phyloP scores from a whole-genome alignment of 1,140 invertebrate genomes.

The Lasioglossum baleicum region DNA sequence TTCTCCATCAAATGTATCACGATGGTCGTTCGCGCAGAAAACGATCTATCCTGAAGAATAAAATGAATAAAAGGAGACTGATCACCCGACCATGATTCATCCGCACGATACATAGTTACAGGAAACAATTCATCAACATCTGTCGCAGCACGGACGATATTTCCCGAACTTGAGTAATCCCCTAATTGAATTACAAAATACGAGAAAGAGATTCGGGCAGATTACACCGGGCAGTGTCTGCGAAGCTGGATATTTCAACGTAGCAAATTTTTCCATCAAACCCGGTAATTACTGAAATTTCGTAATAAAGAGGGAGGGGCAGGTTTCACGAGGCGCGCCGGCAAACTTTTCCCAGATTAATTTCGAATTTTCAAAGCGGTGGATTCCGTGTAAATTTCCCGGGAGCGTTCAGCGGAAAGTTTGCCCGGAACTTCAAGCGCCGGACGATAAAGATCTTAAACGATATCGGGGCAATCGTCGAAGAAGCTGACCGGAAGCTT shows the following conservation, averaged over 20 bases:
- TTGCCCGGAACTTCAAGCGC: constrained; percentile 1
- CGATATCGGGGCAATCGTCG: background rate
- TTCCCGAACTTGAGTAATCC: no score
- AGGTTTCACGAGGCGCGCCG: background rate
- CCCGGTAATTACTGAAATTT: background rate
- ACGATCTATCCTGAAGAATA: no score
- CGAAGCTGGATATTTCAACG: background rate
- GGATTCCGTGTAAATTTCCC: constrained; percentile 34
- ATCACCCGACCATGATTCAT: no score
- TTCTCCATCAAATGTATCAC: background rate
- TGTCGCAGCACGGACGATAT: no score
- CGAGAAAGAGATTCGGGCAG: no score
- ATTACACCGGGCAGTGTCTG: no score
- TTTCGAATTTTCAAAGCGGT: constrained; percentile 31
- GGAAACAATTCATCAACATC: no score
- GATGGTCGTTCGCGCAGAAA: no score
- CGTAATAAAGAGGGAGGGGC: background rate
- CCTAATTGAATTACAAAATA: no score
- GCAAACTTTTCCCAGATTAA: constrained; percentile 22
- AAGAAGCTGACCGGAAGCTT: background rate
- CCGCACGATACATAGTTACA: no score
- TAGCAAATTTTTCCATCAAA: background rate
- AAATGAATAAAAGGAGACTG: no score
- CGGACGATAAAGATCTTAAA: constrained; percentile 4
- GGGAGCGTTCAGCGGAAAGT: background rate